Evolutionary conservation across 2,797 vertebrate species (phyloP).

Genomic region (Enteromius mattozi): DNA sequence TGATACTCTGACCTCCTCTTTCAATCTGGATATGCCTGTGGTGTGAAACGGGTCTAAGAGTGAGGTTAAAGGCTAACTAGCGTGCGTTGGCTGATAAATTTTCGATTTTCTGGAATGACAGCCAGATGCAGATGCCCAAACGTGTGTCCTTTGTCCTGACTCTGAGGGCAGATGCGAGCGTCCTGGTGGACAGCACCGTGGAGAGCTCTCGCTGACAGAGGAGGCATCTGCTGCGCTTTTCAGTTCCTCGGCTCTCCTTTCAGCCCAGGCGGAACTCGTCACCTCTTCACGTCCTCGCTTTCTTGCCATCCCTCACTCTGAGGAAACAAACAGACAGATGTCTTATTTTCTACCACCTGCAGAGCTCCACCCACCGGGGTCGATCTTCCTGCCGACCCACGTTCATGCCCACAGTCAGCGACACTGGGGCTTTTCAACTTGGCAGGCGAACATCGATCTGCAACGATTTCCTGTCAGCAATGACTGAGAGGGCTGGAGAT

Average conservation of each 20-base stretch:
- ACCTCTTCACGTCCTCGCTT: slow-evolving; percentile 54
- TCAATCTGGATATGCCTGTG: neutral
- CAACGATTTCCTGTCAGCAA: slow-evolving; percentile 78
- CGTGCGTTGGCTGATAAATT: neutral
- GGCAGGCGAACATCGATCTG: slow-evolving; percentile 70
- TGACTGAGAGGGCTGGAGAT: slow-evolving; percentile 64
- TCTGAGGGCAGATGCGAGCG: slow-evolving; percentile 44
- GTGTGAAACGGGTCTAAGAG: neutral
- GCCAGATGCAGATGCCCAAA: slow-evolving; percentile 50
- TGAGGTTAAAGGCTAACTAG: slow-evolving; percentile 24
- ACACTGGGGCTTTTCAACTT: slow-evolving; percentile 71
- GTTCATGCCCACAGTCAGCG: slow-evolving; percentile 63
- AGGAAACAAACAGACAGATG: slow-evolving; percentile 65
- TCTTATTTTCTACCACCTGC: slow-evolving; percentile 64
- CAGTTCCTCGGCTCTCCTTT: slow-evolving; percentile 52
- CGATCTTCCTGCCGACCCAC: slow-evolving; percentile 34
- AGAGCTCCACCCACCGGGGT: slow-evolving; percentile 52
- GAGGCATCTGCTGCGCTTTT: slow-evolving; percentile 56
- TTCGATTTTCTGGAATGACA: slow-evolving; percentile 31
- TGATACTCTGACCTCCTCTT: neutral
- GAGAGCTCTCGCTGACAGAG: slow-evolving; percentile 29
- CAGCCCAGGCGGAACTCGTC: slow-evolving; percentile 68
- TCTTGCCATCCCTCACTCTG: slow-evolving; percentile 55
- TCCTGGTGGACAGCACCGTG: slow-evolving; percentile 45
- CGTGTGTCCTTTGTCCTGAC: slow-evolving; percentile 52